Evolutionary conservation across 1,140 invertebrate species (phyloP).

Genomic region (Chrysoperla carnea): DNA sequence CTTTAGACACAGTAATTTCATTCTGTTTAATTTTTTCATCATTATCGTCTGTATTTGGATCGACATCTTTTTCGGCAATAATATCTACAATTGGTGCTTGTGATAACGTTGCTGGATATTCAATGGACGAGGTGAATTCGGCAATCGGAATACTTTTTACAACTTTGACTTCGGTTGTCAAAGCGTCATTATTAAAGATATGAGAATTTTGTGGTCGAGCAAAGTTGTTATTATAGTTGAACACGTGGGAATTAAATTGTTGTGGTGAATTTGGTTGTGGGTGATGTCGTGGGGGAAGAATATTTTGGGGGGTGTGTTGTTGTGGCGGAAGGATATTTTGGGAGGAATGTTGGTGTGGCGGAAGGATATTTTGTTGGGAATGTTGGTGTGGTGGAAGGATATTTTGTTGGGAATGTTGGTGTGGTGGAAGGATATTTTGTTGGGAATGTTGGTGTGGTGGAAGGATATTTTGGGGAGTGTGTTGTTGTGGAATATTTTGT

Average conservation of each 20-base stretch:
- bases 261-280: conserved; percentile 2
- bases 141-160: conserved; percentile 37
- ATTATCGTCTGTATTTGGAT: conserved; percentile 1
- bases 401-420: conserved; percentile 1
- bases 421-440: conserved; percentile 2
- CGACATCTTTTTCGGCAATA: conserved; percentile 15
- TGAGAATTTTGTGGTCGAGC: conserved; percentile 1
- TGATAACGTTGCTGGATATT: conserved; percentile 41
- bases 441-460: no score
- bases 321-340: conserved; percentile 5
- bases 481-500: conserved; percentile 6
- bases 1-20: background rate
- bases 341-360: conserved; percentile 3
- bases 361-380: no score
- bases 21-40: background rate
- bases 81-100: conserved; percentile 43
- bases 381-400: conserved; percentile 1
- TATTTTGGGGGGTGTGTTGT: conserved; percentile 1
- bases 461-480: background rate
- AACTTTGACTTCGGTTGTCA: conserved; percentile 24
- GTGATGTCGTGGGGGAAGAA: no score
- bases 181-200: conserved; percentile 12
- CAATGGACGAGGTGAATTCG: conserved; percentile 40
- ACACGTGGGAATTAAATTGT: conserved; percentile 3
- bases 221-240: conserved; percentile 11